Evolutionary conservation across 2,888 invertebrate genomes (phyloP), one percentile per base, ranked within the genome.

Genomic region (Acleris literana): DNA sequence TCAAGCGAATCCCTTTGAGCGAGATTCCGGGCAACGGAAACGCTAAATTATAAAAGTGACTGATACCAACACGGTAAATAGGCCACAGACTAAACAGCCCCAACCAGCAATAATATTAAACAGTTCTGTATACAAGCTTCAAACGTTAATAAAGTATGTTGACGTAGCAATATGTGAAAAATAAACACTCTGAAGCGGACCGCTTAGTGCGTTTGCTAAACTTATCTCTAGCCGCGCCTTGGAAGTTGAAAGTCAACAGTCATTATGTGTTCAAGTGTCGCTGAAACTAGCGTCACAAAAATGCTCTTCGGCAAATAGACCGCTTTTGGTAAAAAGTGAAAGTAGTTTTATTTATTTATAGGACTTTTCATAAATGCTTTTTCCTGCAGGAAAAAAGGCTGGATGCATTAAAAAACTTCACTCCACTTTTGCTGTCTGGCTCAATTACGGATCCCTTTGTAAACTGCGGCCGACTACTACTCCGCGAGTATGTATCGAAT

Each of bases 121-220:
- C 72, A 79, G 78, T 77, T 70, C 74, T 72, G 75, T 76, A 79
- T 70, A 82, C 80, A 80, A 80, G 75, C 74, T 77, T 72, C 73
- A 76, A 80, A 83, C 77, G 81, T 82, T 86, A 84, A 84, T 84
- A 84, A 79, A 81, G 79, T 76, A 74, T 81, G 85, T 85, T 82
- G 83, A 85, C 84, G 79, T 67, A 76, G 80, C 76, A 78, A 81
- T 88, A 87, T 90, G 88, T 88, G 86, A 87, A 89, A 83, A 86
- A 83, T 83, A 88, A 90, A 92, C 85, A 90, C 55, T 53, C 72
- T 81, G 78, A 78, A 77, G 80, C 77, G 68, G 73, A 73, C 75
- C 75, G 81, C 81, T 84, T 84, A 86, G 84, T 83, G 74, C 80
- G 90, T 90, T 90, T 90, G 89, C 90, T 86, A 88, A 90, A 89